A percentile compares a stretch with the other conserved stretches of the same genome.
phyloP scores from a whole-genome alignment of 1,140 invertebrate species.

The Zaprionus africanus region DNA sequence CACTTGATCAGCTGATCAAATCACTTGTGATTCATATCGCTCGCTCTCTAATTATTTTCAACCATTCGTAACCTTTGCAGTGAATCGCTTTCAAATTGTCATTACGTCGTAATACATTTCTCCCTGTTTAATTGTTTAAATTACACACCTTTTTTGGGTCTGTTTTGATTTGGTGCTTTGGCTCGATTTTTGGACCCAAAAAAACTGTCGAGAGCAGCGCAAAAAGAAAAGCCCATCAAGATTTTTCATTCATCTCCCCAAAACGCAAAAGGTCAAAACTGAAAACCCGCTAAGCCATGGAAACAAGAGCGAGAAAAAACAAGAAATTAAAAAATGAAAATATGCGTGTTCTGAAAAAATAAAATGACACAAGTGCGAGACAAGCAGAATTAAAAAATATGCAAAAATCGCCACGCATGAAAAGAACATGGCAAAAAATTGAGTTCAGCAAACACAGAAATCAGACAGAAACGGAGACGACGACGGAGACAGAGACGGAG shows the following conservation, averaged over 20 bases:
- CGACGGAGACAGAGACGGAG: conserved; percentile 10
- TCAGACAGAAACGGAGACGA: conserved; percentile 6
- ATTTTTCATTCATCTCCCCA: conserved; percentile 28
- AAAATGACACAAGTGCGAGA: conserved; percentile 54
- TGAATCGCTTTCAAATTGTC: background rate
- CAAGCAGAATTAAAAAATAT: conserved; percentile 66
- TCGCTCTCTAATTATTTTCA: conserved; percentile 5
- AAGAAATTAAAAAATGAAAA: conserved; percentile 44
- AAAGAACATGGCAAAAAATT: conserved; percentile 43
- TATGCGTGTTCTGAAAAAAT: conserved; percentile 57
- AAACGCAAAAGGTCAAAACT: conserved; percentile 50
- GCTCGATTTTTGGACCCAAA: background rate
- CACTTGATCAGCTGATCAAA: background rate
- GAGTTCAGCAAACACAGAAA: conserved; percentile 49
- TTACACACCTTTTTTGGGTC: background rate
- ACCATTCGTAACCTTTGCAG: conserved; percentile 1
- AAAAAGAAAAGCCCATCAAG: background rate
- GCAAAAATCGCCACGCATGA: conserved; percentile 63
- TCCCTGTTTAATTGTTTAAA: background rate
- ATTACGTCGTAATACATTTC: background rate
- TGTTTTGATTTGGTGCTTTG: background rate
- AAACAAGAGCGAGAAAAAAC: conserved; percentile 42
- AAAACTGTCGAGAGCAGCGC: background rate
- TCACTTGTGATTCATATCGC: background rate
- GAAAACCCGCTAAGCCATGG: conserved; percentile 37